phyloP scores from a whole-genome alignment of 2,113 vertebrate species.

The Lophotis ruficrista region DNA sequence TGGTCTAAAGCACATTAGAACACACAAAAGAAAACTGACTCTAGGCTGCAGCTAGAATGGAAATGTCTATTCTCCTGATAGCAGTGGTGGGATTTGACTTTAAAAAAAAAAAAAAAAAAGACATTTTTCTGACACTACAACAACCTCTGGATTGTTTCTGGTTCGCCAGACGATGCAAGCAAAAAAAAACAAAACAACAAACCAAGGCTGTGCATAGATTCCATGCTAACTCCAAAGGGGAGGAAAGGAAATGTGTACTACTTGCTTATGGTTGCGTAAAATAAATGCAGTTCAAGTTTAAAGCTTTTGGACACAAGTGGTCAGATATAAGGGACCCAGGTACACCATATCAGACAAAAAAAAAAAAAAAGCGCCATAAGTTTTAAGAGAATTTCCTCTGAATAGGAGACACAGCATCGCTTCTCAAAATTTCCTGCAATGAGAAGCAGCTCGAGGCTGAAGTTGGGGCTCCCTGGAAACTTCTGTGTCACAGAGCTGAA shows the following conservation, averaged over 20 bases:
- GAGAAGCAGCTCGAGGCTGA: neutral
- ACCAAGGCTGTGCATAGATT: neutral
- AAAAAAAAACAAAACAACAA: neutral
- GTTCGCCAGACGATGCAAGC: neutral
- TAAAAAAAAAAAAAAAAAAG: neutral
- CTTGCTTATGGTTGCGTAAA: neutral
- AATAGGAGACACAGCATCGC: neutral
- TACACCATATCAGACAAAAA: neutral
- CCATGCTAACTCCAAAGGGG: neutral
- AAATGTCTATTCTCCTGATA: neutral
- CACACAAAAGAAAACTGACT: constrained; percentile 20
- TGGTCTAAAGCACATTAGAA: constrained; percentile 25
- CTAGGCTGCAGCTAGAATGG: neutral
- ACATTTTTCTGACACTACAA: neutral
- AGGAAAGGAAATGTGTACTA: neutral
- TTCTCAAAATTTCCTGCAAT: neutral
- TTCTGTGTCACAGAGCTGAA: neutral
- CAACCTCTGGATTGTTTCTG: neutral
- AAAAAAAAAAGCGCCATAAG: neutral
- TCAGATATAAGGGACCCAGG: neutral
- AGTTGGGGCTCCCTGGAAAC: neutral
- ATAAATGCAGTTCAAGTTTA: neutral
- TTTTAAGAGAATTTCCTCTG: neutral
- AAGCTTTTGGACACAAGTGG: neutral
- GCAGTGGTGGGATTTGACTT: neutral